Conservation (phyloP, 2,888 invertebrate species). For the Drosophila anomelani region DNA sequence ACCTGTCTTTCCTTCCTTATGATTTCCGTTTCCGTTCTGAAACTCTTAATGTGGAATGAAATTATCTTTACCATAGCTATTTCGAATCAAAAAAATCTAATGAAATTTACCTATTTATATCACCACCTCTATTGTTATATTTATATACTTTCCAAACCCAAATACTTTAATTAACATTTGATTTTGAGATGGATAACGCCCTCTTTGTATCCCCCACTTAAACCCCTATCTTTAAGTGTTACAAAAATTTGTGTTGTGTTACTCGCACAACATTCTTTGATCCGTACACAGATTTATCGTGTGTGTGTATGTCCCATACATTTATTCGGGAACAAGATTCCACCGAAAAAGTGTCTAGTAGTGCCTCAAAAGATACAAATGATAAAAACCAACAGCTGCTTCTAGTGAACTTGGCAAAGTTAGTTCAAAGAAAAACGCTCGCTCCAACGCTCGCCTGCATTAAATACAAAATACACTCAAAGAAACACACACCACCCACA, state of each 20-base stretch:
- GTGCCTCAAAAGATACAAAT: constrained; percentile 21
- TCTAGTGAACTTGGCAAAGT: constrained; percentile 54
- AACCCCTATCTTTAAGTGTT: constrained; percentile 40
- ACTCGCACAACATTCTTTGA: constrained; percentile 41
- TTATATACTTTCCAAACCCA: constrained; percentile 42
- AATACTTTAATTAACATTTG: constrained; percentile 12
- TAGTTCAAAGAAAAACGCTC: constrained; percentile 43
- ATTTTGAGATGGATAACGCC: constrained; percentile 21
- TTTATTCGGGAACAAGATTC: constrained; percentile 17
- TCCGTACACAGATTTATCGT: constrained; percentile 26
- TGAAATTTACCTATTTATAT: constrained; percentile 13
- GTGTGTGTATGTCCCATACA: constrained; percentile 29
- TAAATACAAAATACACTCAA: constrained; percentile 11
- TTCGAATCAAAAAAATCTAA: background rate
- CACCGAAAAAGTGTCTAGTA: constrained; percentile 32
- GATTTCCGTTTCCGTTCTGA: constrained; percentile 34
- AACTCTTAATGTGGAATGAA: constrained; percentile 75
- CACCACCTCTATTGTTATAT: constrained; percentile 34
- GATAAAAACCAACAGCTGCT: constrained; percentile 47
- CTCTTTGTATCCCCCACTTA: constrained; percentile 27
- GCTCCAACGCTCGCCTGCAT: constrained; percentile 50
- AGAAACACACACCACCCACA: constrained; percentile 15
- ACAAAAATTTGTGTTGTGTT: constrained; percentile 35
- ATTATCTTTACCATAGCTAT: constrained; percentile 23
- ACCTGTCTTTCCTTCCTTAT: constrained; percentile 28